Evolutionary conservation across 1,140 invertebrate genomes (phyloP).

Genomic region (Triops longicaudatus): DNA sequence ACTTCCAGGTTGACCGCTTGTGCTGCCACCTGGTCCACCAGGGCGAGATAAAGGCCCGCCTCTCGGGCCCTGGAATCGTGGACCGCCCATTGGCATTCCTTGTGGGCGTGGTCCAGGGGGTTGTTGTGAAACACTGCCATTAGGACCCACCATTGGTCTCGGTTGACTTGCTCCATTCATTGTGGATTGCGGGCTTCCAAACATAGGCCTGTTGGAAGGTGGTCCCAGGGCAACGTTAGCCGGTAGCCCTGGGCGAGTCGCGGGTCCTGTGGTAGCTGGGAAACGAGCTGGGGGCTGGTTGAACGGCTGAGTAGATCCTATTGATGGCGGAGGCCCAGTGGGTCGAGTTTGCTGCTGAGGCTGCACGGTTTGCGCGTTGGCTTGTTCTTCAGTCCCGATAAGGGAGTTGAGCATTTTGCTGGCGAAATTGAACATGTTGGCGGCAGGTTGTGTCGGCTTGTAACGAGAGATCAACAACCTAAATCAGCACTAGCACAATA

Average conservation of each 20-base stretch:
- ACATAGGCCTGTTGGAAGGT: background rate
- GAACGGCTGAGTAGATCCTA: conserved; percentile 28
- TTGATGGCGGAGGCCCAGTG: conserved; percentile 28
- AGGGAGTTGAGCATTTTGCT: conserved; percentile 44
- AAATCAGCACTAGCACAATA: conserved; percentile 6
- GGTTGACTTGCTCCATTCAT: background rate
- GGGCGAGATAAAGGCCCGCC: background rate
- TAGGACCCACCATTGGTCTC: conserved; percentile 18
- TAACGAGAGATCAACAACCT: background rate
- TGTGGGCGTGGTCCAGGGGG: conserved; percentile 17
- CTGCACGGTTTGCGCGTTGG: conserved; percentile 28
- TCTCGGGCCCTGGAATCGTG: conserved; percentile 20
- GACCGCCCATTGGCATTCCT: conserved; percentile 31
- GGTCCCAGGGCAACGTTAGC: conserved; percentile 19
- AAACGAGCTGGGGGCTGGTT: conserved; percentile 28
- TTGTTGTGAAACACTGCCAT: conserved; percentile 10
- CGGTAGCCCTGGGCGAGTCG: conserved; percentile 20
- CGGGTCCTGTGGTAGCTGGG: conserved; percentile 8
- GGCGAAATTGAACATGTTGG: conserved; percentile 41
- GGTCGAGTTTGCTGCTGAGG: conserved; percentile 17
- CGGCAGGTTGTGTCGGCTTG: background rate
- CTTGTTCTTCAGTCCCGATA: conserved; percentile 38
- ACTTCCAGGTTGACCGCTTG: background rate
- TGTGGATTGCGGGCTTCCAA: background rate
- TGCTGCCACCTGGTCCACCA: conserved; percentile 5